Percentiles rank a stretch among this genome's conserved stretches.
phyloP scores from a whole-genome alignment of 2,888 invertebrate species.

The Parnassius glacialis region DNA sequence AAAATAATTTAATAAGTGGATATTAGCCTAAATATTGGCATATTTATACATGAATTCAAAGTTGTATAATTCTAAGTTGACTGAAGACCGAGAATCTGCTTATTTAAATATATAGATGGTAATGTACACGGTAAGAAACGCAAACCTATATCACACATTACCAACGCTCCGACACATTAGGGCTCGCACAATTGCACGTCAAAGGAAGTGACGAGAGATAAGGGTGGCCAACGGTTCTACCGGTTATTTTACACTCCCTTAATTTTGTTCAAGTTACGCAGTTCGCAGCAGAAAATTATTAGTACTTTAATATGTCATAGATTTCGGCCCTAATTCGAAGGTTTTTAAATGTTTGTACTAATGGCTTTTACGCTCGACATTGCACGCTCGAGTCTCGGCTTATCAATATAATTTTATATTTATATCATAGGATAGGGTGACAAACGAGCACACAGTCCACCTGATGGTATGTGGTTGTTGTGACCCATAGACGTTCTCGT shows the following conservation, averaged over 20 bases:
- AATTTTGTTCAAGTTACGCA: slow-evolving; percentile 27
- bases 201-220: slow-evolving; percentile 49
- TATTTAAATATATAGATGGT: slow-evolving; percentile 1
- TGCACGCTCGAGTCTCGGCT: too few relatives aligned
- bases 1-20: too few relatives aligned
- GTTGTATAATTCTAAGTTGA: neutral
- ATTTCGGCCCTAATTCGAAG: neutral
- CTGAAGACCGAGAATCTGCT: neutral
- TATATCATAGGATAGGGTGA: too few relatives aligned
- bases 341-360: too few relatives aligned
- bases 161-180: slow-evolving; percentile 33
- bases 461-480: too few relatives aligned
- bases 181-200: slow-evolving; percentile 44
- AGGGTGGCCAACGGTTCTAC: slow-evolving; percentile 34
- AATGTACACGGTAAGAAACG: slow-evolving; percentile 26
- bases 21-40: too few relatives aligned
- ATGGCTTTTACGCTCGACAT: too few relatives aligned
- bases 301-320: slow-evolving; percentile 11
- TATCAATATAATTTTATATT: too few relatives aligned
- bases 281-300: slow-evolving; percentile 12
- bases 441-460: too few relatives aligned
- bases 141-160: slow-evolving; percentile 34
- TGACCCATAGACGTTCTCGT: too few relatives aligned
- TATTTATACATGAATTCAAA: too few relatives aligned
- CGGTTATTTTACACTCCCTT: slow-evolving; percentile 35